Base-by-base conservation (phyloP, 2,888 invertebrate species). In the Galerucella pusilla region DNA sequence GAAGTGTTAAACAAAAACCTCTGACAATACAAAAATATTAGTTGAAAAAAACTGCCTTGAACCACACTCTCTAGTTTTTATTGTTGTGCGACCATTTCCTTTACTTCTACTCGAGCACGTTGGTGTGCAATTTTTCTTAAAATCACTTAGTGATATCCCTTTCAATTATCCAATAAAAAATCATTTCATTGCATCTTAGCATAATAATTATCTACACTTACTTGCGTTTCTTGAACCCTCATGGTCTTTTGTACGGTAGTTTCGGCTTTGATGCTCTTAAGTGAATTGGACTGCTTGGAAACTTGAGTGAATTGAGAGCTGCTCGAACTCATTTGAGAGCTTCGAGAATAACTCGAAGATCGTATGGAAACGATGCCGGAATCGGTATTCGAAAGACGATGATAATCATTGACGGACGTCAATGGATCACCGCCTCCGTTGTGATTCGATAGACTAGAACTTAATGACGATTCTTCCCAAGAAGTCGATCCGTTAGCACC, bases 351-450 rank as follows among this genome's bases (percentile, higher is more conserved):
- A 64, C 89, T 89, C 64, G 92, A 92, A 65, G 91, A 92, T 71
- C 92, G 89, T 80, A 91, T 89, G 25, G 92, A 92, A 71, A 90
- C 90, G 83, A 92, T 92, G 80, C 92, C 92, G 79, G 89, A 89
- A 83, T 91, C 91, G 1, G 87, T 85, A 79, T 88, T 88, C 7
- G 88, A 88, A 46, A 88, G 78, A 28, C 88, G 83, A 79, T 88
- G 87, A 59, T 84, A 84, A 74, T 85, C 85, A 68, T 81, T 81
- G 60, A 82, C 80, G 6, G 82, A 83, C 25, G 82, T 81, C 63
- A 83, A 84, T 45, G 83, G 79, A 52, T 83, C 83, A 16, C 49
- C 63, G 20, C 28, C 49, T 16, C 79, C 82, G 75, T 84, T 82
- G 66, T 85, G 84, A 77, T 85, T 86, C 49, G 85, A 85, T 78